Evolutionary conservation across 30 jellyfish, hydroid and myxozoan species (phyloP), one percentile per base, ranked within the genome.

Genomic region (Chironex yamaguchii): DNA sequence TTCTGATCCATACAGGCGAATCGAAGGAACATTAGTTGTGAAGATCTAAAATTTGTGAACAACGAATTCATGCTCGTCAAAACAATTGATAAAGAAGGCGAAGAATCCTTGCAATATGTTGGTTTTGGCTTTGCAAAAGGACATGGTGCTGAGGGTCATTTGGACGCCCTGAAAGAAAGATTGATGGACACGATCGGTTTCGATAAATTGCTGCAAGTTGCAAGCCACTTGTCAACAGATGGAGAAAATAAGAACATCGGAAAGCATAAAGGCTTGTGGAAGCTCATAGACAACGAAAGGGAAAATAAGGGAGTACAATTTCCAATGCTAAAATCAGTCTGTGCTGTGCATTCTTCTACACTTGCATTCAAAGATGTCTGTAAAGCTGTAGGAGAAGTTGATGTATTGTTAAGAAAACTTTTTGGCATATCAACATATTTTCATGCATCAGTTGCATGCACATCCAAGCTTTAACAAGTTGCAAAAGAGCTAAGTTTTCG

Each of bases 291-390:
- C 36, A 36, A 79, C 42, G 82, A 79, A 62, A 23, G 90, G 66
- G 48, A 34, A 35, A 62, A 34, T 0, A 33, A 52, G 6, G 82
- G 82, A 3, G 23, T 79, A 71, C 52, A 62, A 29, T 31, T 58
- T 79, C 90, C 90, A 25, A 20, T 79, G 80, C 82, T 58, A 21
- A 62, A 79, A 34, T 58, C 90, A 20, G 67, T 79, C 66, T 79
- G 82, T 79, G 90, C 90, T 29, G 82, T 79, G 49, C 82, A 79
- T 62, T 79, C 90, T 29, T 54, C 80, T 52, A 79, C 89, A 28
- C 4, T 54, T 3, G 90, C 90, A 31, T 79, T 2, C 52, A 62
- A 79, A 62, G 90, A n/a, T 62, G 31, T 58, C 21, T 51, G 89
- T 77, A 77, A 77, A 54, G 89, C 2, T 28, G 89, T 58, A 26